Evolutionary conservation across 2,113 vertebrate genomes (phyloP), one percentile per base, ranked within the genome.

Genomic region (Bos javanicus): DNA sequence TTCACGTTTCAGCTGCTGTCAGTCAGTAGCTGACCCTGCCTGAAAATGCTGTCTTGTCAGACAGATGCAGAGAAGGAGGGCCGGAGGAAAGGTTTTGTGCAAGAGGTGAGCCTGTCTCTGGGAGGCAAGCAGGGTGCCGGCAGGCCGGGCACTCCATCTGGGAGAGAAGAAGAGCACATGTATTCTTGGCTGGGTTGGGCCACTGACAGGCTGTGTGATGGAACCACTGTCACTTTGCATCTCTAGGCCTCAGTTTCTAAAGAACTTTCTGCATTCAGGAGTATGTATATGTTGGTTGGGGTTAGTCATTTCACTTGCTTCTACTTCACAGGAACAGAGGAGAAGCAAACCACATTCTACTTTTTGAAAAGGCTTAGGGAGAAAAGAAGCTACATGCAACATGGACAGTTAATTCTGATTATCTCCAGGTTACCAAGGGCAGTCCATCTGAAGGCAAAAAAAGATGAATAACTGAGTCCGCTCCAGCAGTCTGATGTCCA

Each of bases 21-120:
- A 92, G 80, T 95, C 83, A 97, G 96, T 97, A 97, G 95, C 64
- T 94, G 96, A 97, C 64, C 54, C 26, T 92, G 80, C 57, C 71
- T 96, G 91, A 89, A 83, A 94, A 85, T 57, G 82, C 80, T 1
- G 5, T 89, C 54, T 95, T 94, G 54, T 94, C 59, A 96, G 86
- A 92, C n/a, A 93, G 56, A 94, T 62, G 60, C 57, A 59, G 23
- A 36, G 57, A 96, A 90, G 48, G 30, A 54, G 54, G 39, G 39
- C 28, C 85, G 54, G 84, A 92, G 83, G 62, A 93, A 39, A 96
- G 50, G 11, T 8, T 86, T 50, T 96, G 17, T 48, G 19, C 8
- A 59, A 87, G 50, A 59, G 86, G 50, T 60, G 13, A 33, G 30
- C 4, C 33, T 9, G 13, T 56, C 43, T 94, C 50, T 93, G 9